A percentile compares a stretch with the other conserved stretches of the same genome.
phyloP scores from a whole-genome alignment of 1,140 invertebrate genomes.

The Druon quercuslanigerum region DNA sequence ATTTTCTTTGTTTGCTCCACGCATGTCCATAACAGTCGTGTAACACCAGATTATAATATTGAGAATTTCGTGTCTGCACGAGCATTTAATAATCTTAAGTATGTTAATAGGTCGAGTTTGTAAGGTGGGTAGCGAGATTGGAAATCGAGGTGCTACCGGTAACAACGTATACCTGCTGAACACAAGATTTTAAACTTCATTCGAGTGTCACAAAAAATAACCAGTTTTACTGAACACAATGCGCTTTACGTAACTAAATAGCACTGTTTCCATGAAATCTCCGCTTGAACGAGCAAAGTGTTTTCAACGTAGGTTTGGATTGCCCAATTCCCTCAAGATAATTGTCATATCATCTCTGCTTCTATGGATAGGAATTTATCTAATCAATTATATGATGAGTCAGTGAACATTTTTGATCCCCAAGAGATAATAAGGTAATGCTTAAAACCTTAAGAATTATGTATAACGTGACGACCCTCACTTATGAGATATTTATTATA shows the following conservation, averaged over 20 bases:
- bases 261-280: not conserved
- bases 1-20: constrained; percentile 53
- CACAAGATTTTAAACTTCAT: constrained; percentile 10
- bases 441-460: not conserved
- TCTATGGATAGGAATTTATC: constrained; percentile 9
- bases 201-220: constrained; percentile 28
- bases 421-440: not conserved
- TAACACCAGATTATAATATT: constrained; percentile 19
- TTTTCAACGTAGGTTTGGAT: not conserved
- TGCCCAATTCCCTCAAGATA: not conserved
- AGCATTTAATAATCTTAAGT: constrained; percentile 35
- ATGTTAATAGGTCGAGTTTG: constrained; percentile 31
- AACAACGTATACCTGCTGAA: constrained; percentile 4
- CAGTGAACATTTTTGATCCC: not conserved
- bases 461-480: not conserved
- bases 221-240: not conserved
- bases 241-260: constrained; percentile 15
- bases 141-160: constrained; percentile 7
- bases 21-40: constrained; percentile 39
- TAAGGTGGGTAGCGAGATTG: constrained; percentile 22
- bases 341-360: not conserved
- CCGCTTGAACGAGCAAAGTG: not conserved
- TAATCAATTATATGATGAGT: not conserved
- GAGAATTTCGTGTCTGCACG: constrained; percentile 36
- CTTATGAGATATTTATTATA: no score